phyloP scores from a whole-genome alignment of 2,888 invertebrate genomes.

The Marasmarcha lunaedactyla region DNA sequence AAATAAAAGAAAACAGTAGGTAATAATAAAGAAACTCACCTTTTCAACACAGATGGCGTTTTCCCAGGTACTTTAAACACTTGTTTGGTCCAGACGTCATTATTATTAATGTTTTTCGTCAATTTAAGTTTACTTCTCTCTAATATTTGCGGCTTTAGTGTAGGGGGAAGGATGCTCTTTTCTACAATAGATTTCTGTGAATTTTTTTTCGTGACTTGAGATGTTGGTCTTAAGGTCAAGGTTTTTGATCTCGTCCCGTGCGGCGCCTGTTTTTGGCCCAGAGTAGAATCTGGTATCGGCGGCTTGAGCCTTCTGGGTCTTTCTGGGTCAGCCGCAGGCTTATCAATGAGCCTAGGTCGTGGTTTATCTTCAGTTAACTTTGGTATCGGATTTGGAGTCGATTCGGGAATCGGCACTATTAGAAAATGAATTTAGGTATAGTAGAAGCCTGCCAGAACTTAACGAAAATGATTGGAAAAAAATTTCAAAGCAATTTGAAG shows the following conservation, averaged over 20 bases:
- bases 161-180: slow-evolving; percentile 26
- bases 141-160: slow-evolving; percentile 36
- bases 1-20: too few species aligned
- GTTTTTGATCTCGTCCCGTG: slow-evolving; percentile 1
- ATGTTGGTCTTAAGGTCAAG: background rate
- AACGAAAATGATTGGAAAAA: too few species aligned
- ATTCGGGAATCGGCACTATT: slow-evolving; percentile 28
- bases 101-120: slow-evolving; percentile 57
- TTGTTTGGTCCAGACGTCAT: slow-evolving; percentile 51
- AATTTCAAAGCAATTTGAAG: too few species aligned
- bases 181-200: too few species aligned
- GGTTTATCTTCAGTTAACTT: background rate
- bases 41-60: slow-evolving; percentile 24
- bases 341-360: too few species aligned
- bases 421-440: too few species aligned
- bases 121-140: slow-evolving; percentile 37
- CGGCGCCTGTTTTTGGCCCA: background rate
- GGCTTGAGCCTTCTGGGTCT: background rate
- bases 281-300: background rate
- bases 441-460: too few species aligned
- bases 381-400: too few species aligned
- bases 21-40: slow-evolving; percentile 31
- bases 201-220: too few species aligned
- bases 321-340: background rate
- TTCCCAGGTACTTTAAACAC: slow-evolving; percentile 28